phyloP scores from a whole-genome alignment of 2,797 vertebrate species.

The Tokudaia tokunoshimensis region DNA sequence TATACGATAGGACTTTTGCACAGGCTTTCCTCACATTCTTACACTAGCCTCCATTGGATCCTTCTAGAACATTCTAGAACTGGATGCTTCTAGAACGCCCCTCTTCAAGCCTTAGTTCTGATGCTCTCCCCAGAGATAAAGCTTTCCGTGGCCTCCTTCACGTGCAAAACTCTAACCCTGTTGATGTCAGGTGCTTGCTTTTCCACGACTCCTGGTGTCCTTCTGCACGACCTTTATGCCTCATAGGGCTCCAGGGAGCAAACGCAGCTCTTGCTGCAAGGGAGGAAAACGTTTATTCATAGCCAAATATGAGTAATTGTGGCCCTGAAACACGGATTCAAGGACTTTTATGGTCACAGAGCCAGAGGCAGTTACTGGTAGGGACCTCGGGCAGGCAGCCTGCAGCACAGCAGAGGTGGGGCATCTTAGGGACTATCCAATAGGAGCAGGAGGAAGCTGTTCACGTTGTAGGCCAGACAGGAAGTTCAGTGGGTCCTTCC shows the following conservation, averaged over 20 bases:
- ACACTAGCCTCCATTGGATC: accelerated
- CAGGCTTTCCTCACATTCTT: accelerated
- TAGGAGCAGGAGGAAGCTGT: neutral
- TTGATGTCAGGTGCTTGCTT: accelerated
- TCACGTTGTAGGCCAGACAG: neutral
- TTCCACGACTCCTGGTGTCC: neutral
- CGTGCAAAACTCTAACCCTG: neutral
- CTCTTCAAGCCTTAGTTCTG: neutral
- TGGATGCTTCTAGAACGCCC: neutral
- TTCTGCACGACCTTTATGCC: accelerated
- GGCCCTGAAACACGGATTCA: neutral
- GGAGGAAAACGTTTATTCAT: neutral
- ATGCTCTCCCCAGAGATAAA: neutral
- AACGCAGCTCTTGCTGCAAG: neutral
- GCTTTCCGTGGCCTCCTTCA: accelerated
- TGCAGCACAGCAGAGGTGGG: accelerated
- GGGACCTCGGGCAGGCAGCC: too few species aligned
- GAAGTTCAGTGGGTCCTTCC: neutral
- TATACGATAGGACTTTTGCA: neutral
- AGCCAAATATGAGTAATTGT: neutral
- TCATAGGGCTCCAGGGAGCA: accelerated
- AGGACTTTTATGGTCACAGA: neutral
- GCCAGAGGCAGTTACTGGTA: neutral
- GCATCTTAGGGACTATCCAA: neutral
- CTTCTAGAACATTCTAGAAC: neutral